Evolutionary conservation across 2,888 invertebrate genomes (phyloP).

Genomic region (Beris morrisii): DNA sequence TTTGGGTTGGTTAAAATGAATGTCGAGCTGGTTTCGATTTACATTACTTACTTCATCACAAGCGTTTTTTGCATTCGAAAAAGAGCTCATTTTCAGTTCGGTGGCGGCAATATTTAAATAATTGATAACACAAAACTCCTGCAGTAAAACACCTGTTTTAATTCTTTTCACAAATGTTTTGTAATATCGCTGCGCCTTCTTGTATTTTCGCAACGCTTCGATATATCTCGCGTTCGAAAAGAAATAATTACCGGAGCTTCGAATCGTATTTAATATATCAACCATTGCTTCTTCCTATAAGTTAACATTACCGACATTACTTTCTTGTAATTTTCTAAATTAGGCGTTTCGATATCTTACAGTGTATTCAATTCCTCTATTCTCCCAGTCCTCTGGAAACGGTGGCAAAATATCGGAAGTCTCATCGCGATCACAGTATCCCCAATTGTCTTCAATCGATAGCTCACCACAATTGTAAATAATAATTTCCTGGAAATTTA

Average conservation of each 20-base stretch:
- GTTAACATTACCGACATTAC: not conserved
- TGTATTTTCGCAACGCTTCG: slow-evolving; percentile 74
- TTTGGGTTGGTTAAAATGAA: slow-evolving; percentile 40
- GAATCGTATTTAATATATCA: slow-evolving; percentile 64
- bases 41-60: slow-evolving; percentile 61
- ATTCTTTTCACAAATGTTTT: slow-evolving; percentile 51
- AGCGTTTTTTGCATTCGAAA: slow-evolving; percentile 63
- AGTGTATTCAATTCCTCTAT: slow-evolving; percentile 41
- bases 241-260: slow-evolving; percentile 71
- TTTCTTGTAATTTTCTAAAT: no score
- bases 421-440: slow-evolving; percentile 68
- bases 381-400: slow-evolving; percentile 74
- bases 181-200: slow-evolving; percentile 75
- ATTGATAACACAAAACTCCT: slow-evolving; percentile 57
- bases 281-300: slow-evolving; percentile 59
- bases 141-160: slow-evolving; percentile 46
- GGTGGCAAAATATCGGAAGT: slow-evolving; percentile 73
- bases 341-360: not conserved
- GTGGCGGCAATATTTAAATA: slow-evolving; percentile 76
- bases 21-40: not conserved
- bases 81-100: slow-evolving; percentile 66
- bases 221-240: slow-evolving; percentile 64
- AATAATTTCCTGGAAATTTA: slow-evolving; percentile 61
- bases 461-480: slow-evolving; percentile 77
- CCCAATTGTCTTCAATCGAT: slow-evolving; percentile 63